A percentile compares a stretch with the other conserved stretches of the same genome.
These are phyloP conservation scores for Tichodroma muraria DNA, from an alignment of 2,113 vertebrate genomes.

Conservation along the genomic window DNA sequence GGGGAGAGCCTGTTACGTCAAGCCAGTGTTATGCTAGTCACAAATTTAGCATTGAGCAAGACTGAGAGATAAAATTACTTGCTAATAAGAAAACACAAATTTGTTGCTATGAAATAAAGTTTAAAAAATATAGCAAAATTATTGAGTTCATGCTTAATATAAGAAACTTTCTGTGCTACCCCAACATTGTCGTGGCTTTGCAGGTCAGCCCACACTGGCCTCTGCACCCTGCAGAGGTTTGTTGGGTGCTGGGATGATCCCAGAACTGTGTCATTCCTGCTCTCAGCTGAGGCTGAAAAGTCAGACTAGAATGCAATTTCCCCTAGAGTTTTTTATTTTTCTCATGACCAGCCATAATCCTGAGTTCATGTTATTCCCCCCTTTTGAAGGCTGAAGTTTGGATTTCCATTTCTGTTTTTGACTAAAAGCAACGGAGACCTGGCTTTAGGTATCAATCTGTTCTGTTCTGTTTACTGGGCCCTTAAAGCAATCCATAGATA, in stretches of 20 bases:
- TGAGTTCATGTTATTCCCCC: not conserved
- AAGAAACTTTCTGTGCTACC: not conserved
- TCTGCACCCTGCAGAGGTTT: not conserved
- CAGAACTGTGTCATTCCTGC: not conserved
- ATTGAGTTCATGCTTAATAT: not conserved
- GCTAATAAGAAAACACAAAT: not conserved
- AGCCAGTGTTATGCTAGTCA: not conserved
- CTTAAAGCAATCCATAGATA: not conserved
- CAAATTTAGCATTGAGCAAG: not conserved
- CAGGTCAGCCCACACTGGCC: not conserved
- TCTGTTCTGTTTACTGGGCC: not conserved
- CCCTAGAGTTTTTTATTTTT: not conserved
- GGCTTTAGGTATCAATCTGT: not conserved
- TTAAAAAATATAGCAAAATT: not conserved
- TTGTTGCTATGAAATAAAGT: not conserved
- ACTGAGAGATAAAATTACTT: not conserved
- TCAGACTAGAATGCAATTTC: not conserved
- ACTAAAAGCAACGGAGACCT: not conserved
- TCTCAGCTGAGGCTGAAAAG: not conserved
- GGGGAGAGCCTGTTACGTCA: not conserved
- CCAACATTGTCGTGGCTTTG: not conserved
- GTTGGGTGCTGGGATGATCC: not conserved
- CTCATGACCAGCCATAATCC: not conserved
- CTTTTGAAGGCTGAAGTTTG: not conserved
- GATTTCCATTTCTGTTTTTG: not conserved